Base-by-base conservation (phyloP, 1,140 invertebrate species). In the Pararge aegeria region DNA sequence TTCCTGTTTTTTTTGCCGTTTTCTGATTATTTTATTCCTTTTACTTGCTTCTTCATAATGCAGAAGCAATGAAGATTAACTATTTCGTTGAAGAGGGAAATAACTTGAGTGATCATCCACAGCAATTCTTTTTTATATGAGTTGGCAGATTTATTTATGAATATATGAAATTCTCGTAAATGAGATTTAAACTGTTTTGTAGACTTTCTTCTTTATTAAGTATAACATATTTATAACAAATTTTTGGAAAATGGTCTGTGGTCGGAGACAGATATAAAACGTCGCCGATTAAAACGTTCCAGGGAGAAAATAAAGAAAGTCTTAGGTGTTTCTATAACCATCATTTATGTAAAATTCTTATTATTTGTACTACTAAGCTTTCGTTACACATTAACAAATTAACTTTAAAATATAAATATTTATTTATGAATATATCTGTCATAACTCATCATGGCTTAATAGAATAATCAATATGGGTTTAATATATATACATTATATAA, bases 381-480 rank as follows among this genome's bases (percentile, higher is more conserved):
- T 4, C 7, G 7, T 24, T 4, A 34, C 1, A 12, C 10, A n/a
- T 34, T 34, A 0, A 18, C 6, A 16, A 16, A 42, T 10, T 42
- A 42, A 16, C 1, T 21, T 21, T 0, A 0, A 20, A 12, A 10
- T 7, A 37, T 34, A 15, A n/a, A 27, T 60, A 29, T 55, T 37
- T 55, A 51, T 61, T 56, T 63, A 29, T 56, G 42, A 55, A 58
- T 61, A 53, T 59, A 49, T 75, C 73, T 74, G 66, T 67, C 34
- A 66, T 56, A 67, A 66, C 64, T 77, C 65, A 61, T 88, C 85
- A 88, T 88, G 85, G 85, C 83, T 83, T 88, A 88, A 88, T 86
- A 80, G 85, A 83, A 84, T 46, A 20, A n/a, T n/a, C n/a, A 21
- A 20, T 46, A 21, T 20, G 44, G 20, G 12, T 24, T 6, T 5